Base-by-base conservation (phyloP, 2,797 vertebrate species). In the Microctenopoma stevenorrisi region DNA sequence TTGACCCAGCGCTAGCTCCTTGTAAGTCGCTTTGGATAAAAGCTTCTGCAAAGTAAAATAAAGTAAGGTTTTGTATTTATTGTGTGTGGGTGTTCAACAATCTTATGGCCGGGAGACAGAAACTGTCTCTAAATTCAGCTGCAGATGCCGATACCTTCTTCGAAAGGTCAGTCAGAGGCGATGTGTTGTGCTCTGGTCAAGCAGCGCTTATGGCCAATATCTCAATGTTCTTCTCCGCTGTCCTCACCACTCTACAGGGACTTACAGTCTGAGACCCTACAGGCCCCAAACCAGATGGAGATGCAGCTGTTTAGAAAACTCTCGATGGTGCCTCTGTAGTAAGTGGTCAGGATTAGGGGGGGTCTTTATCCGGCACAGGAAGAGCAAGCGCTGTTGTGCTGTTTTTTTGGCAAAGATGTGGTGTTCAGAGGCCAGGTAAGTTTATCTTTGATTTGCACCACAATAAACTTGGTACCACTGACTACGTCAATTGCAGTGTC, bases 71-170 rank as follows among this genome's bases (percentile, higher is more conserved):
- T 35, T 35, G 7, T 8, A 35, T 35, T 35, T 9, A 35, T 2
- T 35, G 33, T 9, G 7, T 35, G 33, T 35, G 33, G 33, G 33
- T 35, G 33, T 8, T 35, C 33, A 35, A 35, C 33, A 35, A 8
- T 35, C 33, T 35, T 35, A 35, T 35, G 33, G 33, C 33, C 33
- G 8, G 7, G 33, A 8, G 33, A 35, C 7, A 35, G 1, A 35
- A 35, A 35, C 33, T 35, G 33, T 35, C 33, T 35, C 33, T 35
- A 3, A 35, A 35, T 35, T 5, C 26, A 42, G 15, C 40, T 30
- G 28, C 37, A 10, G 15, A 63, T 30, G 25, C 46, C 49, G 59
- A 11, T 26, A 62, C 59, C 61, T 52, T 16, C 40, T 63, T 15
- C 37, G 15, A 63, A 38, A 63, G 37, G 16, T 7, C 16, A 35